These are phyloP conservation scores for Chaetodon trifascialis DNA, from an alignment of 2,113 vertebrate genomes.

Conservation along the genomic window DNA sequence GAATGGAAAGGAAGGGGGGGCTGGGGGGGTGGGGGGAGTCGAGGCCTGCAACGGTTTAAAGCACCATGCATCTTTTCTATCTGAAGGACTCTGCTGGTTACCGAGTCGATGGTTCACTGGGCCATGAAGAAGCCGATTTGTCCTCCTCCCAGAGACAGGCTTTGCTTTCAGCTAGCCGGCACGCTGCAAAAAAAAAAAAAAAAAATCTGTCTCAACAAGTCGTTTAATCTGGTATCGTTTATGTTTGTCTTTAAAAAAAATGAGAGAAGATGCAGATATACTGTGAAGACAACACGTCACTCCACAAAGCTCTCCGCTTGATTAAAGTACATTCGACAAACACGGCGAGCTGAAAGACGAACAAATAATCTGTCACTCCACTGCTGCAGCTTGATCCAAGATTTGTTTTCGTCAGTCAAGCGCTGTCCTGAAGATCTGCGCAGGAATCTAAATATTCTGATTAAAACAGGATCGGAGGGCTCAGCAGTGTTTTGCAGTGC, in stretches of 20 bases:
- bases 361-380: not conserved
- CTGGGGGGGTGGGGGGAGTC: not conserved
- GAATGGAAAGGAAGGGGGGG: slow-evolving; percentile 16
- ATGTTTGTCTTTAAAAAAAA: slow-evolving; percentile 19
- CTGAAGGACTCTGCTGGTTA: slow-evolving; percentile 71
- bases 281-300: not conserved
- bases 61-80: slow-evolving; percentile 73
- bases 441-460: not conserved
- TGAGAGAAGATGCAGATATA: slow-evolving; percentile 9
- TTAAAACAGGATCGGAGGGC: slow-evolving; percentile 17
- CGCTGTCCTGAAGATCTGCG: not conserved
- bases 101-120: slow-evolving; percentile 73
- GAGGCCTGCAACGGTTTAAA: slow-evolving; percentile 56
- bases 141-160: slow-evolving; percentile 54
- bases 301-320: not conserved
- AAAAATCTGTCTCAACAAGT: slow-evolving; percentile 57
- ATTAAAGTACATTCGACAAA: slow-evolving; percentile 18
- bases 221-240: slow-evolving; percentile 41
- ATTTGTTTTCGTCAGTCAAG: not conserved
- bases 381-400: not conserved
- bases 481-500: not conserved
- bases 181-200: slow-evolving; percentile 8
- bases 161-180: slow-evolving; percentile 35
- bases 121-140: slow-evolving; percentile 75
- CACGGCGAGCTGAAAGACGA: slow-evolving; percentile 1